Conservation (phyloP, 2,797 vertebrate genomes). For the Chaetophractus vellerosus region DNA sequence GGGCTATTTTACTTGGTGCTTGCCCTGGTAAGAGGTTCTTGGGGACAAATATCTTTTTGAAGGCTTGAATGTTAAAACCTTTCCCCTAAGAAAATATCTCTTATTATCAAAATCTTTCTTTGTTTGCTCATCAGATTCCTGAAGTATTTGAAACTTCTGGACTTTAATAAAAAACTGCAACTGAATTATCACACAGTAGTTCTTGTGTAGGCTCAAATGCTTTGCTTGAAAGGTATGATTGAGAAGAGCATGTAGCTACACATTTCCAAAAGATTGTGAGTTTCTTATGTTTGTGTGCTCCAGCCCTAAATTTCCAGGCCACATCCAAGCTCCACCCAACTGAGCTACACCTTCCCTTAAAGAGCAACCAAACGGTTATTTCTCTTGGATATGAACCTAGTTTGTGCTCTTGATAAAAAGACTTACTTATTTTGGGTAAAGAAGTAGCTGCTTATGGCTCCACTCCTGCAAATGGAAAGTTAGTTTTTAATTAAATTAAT, state of each 20-base stretch:
- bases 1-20: neutral
- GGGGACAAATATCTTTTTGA: constrained; percentile 51
- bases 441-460: neutral
- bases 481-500: constrained; percentile 9
- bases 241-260: neutral
- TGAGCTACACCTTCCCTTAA: neutral
- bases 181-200: neutral
- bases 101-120: neutral
- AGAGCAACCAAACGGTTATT: neutral
- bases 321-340: neutral
- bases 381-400: neutral
- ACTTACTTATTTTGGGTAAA: neutral
- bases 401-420: neutral
- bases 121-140: neutral
- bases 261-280: neutral
- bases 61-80: constrained; percentile 19
- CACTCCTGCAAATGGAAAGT: neutral
- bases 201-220: neutral
- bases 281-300: neutral
- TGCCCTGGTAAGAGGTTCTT: neutral
- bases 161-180: neutral
- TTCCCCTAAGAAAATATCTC: constrained; percentile 45
- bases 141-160: constrained; percentile 29
- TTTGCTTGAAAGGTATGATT: constrained; percentile 43
- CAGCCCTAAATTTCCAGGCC: neutral